Base-by-base conservation (phyloP, 2,888 invertebrate genomes). In the Mythimna albipuncta region DNA sequence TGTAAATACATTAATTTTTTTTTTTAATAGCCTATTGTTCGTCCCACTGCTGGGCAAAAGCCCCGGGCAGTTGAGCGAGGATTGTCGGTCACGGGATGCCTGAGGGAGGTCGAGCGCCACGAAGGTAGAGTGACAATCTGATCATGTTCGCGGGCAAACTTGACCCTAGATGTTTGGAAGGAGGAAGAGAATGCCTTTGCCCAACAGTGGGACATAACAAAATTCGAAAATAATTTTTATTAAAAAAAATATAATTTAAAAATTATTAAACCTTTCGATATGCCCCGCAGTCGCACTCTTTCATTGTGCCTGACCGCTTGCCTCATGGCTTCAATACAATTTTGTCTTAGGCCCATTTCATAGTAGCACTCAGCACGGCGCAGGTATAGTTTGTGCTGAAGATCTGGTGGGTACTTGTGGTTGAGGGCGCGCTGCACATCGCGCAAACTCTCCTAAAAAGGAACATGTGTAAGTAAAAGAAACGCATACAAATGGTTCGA, bases 361-460 rank as follows among this genome's bases (percentile, higher is more conserved):
- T 96, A 92, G 81, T 96, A 96, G 91, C 98, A 98, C 84, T 97
- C 97, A 0, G 97, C 97, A 83, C 97, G 95, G 38, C 98, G 96
- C 26, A 98, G 91, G 68, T 97, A 94, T 69, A 98, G 92, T 93
- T 98, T 98, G 86, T 97, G 97, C 47, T 93, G 93, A 65, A 97
- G 94, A 72, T 97, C 96, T 55, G 92, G 88, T 0, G 98, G 98
- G 89, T 98, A 98, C 13, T 97, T 96, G 81, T 96, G 94, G 54
- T 96, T 91, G 16, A 98, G 90, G 0, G 97, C 97, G 66, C 97
- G 86, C 35, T 97, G 93, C 47, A 98, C 97, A 91, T 98, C 98
- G 75, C 94, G 91, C 41, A 98, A 86, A 84, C 97, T 97, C 64
- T 97, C 97, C 97, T 97, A 87, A 19, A 92, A 69, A 11, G 35